Conservation (phyloP, 1,140 invertebrate species). For the Macrosteles quadrilineatus region DNA sequence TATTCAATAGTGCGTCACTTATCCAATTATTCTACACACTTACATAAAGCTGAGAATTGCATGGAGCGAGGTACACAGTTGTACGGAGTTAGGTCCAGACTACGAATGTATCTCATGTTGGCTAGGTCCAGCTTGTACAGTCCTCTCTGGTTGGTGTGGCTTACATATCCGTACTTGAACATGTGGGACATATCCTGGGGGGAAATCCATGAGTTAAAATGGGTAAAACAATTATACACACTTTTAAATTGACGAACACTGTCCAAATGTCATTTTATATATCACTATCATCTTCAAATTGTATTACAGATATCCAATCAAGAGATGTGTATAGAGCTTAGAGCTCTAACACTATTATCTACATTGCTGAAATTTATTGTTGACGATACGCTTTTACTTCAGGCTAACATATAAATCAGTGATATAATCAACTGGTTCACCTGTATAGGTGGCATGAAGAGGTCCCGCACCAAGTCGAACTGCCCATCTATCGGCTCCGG, state of each 20-base stretch:
- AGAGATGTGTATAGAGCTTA: too few relatives aligned
- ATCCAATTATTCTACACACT: too few relatives aligned
- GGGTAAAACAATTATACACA: slow-evolving; percentile 1
- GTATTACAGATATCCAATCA: too few relatives aligned
- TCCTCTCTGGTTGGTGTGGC: slow-evolving; percentile 72
- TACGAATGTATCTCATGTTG: slow-evolving; percentile 73
- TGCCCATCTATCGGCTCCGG: slow-evolving; percentile 78
- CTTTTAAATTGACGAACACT: neutral
- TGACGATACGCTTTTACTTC: too few relatives aligned
- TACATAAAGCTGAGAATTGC: slow-evolving; percentile 74
- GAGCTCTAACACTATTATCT: too few relatives aligned
- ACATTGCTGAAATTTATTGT: too few relatives aligned
- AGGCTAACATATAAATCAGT: too few relatives aligned
- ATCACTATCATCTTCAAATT: too few relatives aligned
- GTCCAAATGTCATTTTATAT: neutral
- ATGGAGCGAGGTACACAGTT: slow-evolving; percentile 73
- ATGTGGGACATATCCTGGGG: slow-evolving; percentile 64
- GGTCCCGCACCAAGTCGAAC: slow-evolving; percentile 72
- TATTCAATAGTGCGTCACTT: too few relatives aligned
- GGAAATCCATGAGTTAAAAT: slow-evolving; percentile 41
- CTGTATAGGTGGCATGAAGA: slow-evolving; percentile 68
- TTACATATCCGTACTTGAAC: slow-evolving; percentile 77
- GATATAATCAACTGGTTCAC: too few relatives aligned
- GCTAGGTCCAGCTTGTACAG: slow-evolving; percentile 77
- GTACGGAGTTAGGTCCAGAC: slow-evolving; percentile 71